Conservation (phyloP, 2,113 vertebrate species). For the Phoxinus phoxinus region DNA sequence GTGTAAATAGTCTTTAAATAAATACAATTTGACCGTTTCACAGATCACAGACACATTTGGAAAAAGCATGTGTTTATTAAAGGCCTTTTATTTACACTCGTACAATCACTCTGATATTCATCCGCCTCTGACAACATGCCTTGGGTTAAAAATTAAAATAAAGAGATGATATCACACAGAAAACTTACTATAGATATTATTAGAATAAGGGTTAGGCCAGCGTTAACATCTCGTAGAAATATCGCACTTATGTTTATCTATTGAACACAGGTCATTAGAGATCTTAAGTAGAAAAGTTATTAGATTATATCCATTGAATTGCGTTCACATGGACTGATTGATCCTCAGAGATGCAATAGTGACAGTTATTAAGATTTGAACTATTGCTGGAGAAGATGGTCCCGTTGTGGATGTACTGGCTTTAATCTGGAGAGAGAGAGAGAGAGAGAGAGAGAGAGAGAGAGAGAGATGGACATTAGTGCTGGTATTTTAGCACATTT, state of each 20-base stretch:
- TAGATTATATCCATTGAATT: not conserved
- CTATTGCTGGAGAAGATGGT: not conserved
- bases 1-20: not conserved
- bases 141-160: not conserved
- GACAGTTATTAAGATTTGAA: not conserved
- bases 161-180: not conserved
- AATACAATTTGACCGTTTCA: not conserved
- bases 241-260: not conserved
- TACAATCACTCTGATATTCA: not conserved
- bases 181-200: not conserved
- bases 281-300: slow-evolving; percentile 15
- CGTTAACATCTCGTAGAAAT: not conserved
- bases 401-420: not conserved
- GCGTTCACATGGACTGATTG: not conserved
- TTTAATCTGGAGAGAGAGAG: slow-evolving; percentile 16
- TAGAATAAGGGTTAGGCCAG: slow-evolving; percentile 10
- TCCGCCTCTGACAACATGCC: not conserved
- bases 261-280: not conserved
- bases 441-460: too few relatives aligned
- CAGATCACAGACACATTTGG: not conserved
- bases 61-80: slow-evolving; percentile 23
- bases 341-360: not conserved
- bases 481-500: too few relatives aligned
- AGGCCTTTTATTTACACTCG: not conserved
- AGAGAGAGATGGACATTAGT: too few relatives aligned